These are phyloP conservation scores for Florisuga fusca DNA, from an alignment of 2,797 vertebrate genomes.

Conservation along the genomic window DNA sequence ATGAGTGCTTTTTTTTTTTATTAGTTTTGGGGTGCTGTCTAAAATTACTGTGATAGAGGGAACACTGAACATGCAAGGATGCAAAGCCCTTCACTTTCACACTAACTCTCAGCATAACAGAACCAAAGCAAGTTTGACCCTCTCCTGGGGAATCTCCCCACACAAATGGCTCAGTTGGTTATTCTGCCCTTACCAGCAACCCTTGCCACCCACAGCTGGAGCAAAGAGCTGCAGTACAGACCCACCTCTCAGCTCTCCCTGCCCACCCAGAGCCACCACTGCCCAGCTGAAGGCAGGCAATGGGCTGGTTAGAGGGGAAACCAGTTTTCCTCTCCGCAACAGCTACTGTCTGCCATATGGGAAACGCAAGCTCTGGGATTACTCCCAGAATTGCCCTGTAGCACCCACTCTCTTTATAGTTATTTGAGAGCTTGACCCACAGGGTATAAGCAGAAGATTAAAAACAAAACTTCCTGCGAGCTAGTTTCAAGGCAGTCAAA, in stretches of 20 bases:
- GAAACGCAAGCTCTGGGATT: not conserved
- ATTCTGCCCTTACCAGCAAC: not conserved
- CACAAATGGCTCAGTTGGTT: fast-evolving
- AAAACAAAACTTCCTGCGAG: not conserved
- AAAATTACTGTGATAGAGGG: not conserved
- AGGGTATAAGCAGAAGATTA: not conserved
- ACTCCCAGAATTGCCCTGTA: not conserved
- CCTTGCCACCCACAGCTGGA: not conserved
- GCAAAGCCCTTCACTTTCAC: not conserved
- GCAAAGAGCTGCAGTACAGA: not conserved
- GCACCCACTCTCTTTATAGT: not conserved
- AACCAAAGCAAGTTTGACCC: not conserved
- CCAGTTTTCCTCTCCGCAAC: not conserved
- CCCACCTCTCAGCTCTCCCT: not conserved
- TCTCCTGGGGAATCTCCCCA: not conserved
- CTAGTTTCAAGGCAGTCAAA: not conserved
- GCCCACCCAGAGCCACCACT: not conserved
- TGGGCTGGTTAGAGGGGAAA: not conserved
- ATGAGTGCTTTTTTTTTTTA: not conserved
- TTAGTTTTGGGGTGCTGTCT: not conserved
- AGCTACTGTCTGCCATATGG: not conserved
- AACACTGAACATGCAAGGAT: not conserved
- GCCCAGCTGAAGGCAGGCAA: not conserved
- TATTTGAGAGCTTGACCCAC: not conserved
- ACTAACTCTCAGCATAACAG: not conserved